A percentile compares a stretch with the other conserved stretches of the same genome.
These are phyloP conservation scores for Rhynchotus rufescens DNA, from an alignment of 2,797 vertebrate genomes.

Conservation along the genomic window DNA sequence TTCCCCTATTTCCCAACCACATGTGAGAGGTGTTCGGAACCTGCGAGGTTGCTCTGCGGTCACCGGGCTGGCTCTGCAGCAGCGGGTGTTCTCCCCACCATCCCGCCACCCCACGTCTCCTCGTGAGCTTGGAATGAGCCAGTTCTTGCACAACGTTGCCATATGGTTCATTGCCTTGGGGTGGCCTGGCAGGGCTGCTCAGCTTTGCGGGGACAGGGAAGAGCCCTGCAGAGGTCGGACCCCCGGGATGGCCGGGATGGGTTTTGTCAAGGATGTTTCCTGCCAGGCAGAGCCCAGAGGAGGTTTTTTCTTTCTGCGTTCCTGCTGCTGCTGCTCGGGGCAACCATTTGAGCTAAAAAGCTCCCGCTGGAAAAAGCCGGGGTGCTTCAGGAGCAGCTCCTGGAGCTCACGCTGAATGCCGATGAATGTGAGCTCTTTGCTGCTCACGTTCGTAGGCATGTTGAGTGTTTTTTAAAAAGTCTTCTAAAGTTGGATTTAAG, in stretches of 20 bases:
- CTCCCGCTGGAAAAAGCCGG: not conserved
- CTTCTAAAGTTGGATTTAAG: slow-evolving; percentile 8
- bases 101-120: not conserved
- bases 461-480: not conserved
- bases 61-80: not conserved
- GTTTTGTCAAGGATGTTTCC: not conserved
- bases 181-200: not conserved
- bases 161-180: not conserved
- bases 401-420: not conserved
- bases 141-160: not conserved
- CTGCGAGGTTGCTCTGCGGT: not conserved
- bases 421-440: not conserved
- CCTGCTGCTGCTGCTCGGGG: not conserved
- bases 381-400: not conserved
- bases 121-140: not conserved
- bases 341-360: not conserved
- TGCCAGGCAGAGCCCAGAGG: not conserved
- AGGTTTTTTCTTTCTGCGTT: not conserved
- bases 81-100: not conserved
- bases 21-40: not conserved
- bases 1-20: not conserved
- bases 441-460: not conserved
- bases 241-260: not conserved
- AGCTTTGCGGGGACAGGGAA: not conserved
- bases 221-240: not conserved